Evolutionary conservation across 2,113 vertebrate genomes (phyloP), one percentile per base, ranked within the genome.

Genomic region (Oryzias curvinotus): DNA sequence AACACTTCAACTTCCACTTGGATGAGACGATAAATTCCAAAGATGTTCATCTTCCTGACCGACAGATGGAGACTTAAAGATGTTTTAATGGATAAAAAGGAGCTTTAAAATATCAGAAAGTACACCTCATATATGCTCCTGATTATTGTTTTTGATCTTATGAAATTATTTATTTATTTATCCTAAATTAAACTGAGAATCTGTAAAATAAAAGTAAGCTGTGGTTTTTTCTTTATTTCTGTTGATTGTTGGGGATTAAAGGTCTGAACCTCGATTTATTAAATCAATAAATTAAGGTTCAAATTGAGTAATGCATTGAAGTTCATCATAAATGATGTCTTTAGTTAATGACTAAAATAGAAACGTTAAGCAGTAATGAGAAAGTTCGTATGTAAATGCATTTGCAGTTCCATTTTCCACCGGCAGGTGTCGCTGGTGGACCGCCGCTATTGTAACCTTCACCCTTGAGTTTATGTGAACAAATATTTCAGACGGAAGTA

Each of bases 161-260:
- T 62, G 52, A 53, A 57, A 53, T 52, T 30, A 42, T 18, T 51
- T 68, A 36, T 62, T 62, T 30, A 62, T 55, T 7, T 43, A 15
- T 14, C 0, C 25, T 49, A 0, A 19, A 23, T 1, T 53, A 17
- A 26, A 25, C 1, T 16, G 15, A 17, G 1, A 0, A 21, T 55
- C 30, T 56, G 55, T 69, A 44, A 68, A 60, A 4, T 16, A 23
- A 7, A 23, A 15, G 4, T 14, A 8, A 17, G 14, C 18, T n/a
- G 14, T 1, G 43, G 47, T 21, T 17, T 3, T 4, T 10, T 8
- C 15, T 55, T 0, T 18, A 23, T 1, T 36, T 10, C 8, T 36
- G 1, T 36, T 36, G 2, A 12, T 10, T 36, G 21, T 36, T 36
- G 36, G 10, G 8, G 8, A 8, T 36, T 10, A 7, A 36, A 8